Evolutionary conservation across 2,113 vertebrate genomes (phyloP).

Genomic region (Noturus placidus): DNA sequence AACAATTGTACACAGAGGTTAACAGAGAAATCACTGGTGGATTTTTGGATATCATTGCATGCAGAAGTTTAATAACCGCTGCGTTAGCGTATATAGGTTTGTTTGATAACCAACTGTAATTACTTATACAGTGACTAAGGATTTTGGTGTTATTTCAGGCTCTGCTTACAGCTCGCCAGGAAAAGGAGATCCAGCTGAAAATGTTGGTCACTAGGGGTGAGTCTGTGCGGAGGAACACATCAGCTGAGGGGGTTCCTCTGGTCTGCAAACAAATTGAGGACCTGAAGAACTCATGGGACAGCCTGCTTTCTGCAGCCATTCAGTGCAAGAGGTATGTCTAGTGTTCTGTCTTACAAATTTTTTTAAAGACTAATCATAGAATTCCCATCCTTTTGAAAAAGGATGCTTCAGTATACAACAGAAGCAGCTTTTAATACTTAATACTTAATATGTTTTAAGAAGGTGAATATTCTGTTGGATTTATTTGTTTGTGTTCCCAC

Average conservation of each 20-base stretch:
- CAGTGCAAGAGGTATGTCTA: constrained; percentile 87
- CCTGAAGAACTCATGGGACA: constrained; percentile 88
- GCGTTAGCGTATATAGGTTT: not conserved
- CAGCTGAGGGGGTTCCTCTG: constrained; percentile 81
- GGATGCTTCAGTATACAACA: not conserved
- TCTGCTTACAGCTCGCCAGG: constrained; percentile 84
- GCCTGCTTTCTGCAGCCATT: constrained; percentile 84
- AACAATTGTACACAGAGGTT: no score
- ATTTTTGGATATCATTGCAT: no score
- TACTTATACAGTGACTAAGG: not conserved
- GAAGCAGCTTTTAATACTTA: not conserved
- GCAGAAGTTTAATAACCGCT: no score
- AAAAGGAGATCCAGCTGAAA: constrained; percentile 95
- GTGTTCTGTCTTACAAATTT: not conserved
- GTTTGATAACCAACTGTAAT: not conserved
- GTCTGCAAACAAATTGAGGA: constrained; percentile 85
- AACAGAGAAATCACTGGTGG: no score
- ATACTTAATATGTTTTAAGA: not conserved
- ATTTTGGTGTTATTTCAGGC: constrained; percentile 66
- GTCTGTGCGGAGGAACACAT: constrained; percentile 89
- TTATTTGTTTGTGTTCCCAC: constrained; percentile 46
- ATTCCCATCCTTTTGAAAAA: not conserved
- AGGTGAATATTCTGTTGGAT: not conserved
- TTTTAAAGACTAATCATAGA: not conserved
- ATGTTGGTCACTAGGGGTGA: constrained; percentile 90